Percentiles rank a stretch among this genome's conserved stretches.
These are phyloP conservation scores for Mormyrus proboscirostris DNA, from an alignment of 2,797 vertebrate species.

Conservation along the genomic window DNA sequence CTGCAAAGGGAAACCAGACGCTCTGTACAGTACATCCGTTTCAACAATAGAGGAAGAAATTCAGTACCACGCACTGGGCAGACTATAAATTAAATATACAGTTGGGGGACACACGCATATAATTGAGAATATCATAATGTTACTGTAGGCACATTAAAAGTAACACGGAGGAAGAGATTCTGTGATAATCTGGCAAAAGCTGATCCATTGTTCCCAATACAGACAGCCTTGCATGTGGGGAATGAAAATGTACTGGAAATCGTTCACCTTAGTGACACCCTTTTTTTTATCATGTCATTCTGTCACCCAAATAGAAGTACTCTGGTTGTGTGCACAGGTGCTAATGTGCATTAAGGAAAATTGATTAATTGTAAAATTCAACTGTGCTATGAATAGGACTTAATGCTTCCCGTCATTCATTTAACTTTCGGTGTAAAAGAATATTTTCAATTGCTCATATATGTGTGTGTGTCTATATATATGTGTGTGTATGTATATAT, in stretches of 20 bases:
- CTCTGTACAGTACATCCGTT: not conserved
- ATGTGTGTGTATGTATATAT: too few species aligned
- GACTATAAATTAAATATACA: not conserved
- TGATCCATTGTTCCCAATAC: not conserved
- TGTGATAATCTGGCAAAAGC: not conserved
- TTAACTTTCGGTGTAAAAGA: not conserved
- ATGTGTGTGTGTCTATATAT: not conserved
- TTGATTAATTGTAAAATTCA: not conserved
- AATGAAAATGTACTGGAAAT: not conserved
- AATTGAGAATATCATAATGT: not conserved
- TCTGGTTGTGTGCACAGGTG: not conserved
- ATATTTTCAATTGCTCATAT: not conserved
- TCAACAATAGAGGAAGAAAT: constrained; percentile 13
- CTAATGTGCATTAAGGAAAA: not conserved
- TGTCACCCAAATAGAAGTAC: not conserved
- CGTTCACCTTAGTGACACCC: not conserved
- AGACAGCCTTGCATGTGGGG: not conserved
- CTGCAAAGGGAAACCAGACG: constrained; percentile 20
- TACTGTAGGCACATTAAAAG: not conserved
- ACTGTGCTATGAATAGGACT: not conserved
- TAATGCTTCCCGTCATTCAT: not conserved
- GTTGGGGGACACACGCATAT: not conserved
- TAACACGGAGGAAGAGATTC: not conserved
- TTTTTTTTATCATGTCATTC: not conserved
- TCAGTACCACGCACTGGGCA: not conserved